Percentiles rank a stretch among this genome's conserved stretches.
phyloP scores from a whole-genome alignment of 37 sponge, comb jelly and placozoan genomes.

The Cliona cf. orientalis region DNA sequence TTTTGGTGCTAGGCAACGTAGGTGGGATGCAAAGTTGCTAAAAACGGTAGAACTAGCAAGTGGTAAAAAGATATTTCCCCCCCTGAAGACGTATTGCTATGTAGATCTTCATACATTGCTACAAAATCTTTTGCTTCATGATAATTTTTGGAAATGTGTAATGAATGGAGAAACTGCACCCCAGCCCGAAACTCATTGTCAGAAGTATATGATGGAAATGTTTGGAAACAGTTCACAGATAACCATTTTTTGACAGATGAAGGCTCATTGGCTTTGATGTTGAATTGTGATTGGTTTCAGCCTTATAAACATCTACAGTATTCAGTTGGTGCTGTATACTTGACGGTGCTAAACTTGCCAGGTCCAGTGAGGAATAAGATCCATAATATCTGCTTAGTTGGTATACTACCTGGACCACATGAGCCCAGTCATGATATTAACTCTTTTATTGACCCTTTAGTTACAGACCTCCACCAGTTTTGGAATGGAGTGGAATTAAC shows the following conservation, averaged over 20 bases:
- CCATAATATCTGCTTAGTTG: constrained; percentile 20
- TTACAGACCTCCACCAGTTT: constrained; percentile 18
- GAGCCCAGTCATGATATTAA: constrained; percentile 27
- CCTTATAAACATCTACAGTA: constrained; percentile 39
- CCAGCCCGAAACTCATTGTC: not conserved
- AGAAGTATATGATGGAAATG: constrained; percentile 25
- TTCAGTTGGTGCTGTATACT: constrained; percentile 38
- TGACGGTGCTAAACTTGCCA: constrained; percentile 30
- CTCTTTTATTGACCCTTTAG: constrained; percentile 27
- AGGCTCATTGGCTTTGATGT: not conserved
- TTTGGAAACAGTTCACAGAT: constrained; percentile 25
- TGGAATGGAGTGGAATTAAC: constrained; percentile 1
- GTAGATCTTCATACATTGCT: not conserved
- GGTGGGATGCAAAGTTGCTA: not conserved
- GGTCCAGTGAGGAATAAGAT: not conserved
- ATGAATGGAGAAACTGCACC: not conserved
- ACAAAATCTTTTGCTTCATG: not conserved
- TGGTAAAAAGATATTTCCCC: not conserved
- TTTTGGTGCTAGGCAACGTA: no score
- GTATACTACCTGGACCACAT: constrained; percentile 33
- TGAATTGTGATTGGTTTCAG: constrained; percentile 58
- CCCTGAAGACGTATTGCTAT: not conserved
- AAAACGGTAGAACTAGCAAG: not conserved
- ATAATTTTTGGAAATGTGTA: not conserved
- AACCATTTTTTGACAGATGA: not conserved